Base-by-base conservation (phyloP, 2,113 vertebrate genomes). In the Syngnathus typhle region DNA sequence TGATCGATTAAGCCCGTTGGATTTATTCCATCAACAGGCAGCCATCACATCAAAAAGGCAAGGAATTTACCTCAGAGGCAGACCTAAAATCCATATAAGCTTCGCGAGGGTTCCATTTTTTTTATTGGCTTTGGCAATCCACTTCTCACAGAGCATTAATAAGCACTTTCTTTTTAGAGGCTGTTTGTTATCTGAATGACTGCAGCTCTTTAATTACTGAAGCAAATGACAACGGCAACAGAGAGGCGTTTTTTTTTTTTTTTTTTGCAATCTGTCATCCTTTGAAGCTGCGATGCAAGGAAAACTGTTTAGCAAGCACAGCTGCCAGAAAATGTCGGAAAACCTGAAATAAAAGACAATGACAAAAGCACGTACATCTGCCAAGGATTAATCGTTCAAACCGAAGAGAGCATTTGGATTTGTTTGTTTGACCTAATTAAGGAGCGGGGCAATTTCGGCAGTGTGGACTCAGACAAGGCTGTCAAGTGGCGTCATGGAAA, bases 11-110 rank as follows among this genome's bases (percentile, higher is more conserved):
- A 86, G 72, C 82, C 75, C 63, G 65, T 73, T 82, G 84, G 81
- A 85, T 87, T 86, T 83, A 84, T 87, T 84, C 83, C 86, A 85
- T 84, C 86, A 86, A 88, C 82, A 87, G 80, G 80, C 76, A 82
- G 74, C 79, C 81, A 77, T 85, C 85, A 85, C 82, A 88, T 85
- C 80, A 87, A 86, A 88, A 86, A 84, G 71, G 65, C 75, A 55
- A 80, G 69, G 80, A 87, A 86, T 84, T 84, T 82, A 82, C 84
- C 85, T 88, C 81, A 54, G 75, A 88, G 87, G 84, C 78, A 87
- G 43, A 81, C 84, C 72, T 88, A 36, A 81, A 82, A 88, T 87
- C 84, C 77, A 85, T 82, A 79, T 83, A 84, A 87, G 79, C 87
- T 86, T 83, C 68, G 69, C n/a, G 43, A 73, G 69, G 75, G 74